Conservation (phyloP, 1,140 invertebrate genomes). For the Cyclina sinensis region DNA sequence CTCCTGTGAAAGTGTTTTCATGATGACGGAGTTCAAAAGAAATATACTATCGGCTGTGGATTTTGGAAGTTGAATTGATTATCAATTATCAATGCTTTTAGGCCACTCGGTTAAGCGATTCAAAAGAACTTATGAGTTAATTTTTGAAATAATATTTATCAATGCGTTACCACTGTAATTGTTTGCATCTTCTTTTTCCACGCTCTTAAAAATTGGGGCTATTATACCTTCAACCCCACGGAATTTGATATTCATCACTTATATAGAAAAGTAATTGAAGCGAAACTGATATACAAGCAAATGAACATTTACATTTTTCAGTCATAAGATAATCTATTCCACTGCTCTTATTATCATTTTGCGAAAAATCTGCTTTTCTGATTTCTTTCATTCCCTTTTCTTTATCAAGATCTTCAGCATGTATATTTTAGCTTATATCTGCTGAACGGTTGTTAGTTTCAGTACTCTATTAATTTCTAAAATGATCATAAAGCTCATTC, state of each 20-base stretch:
- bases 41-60: constrained; percentile 9
- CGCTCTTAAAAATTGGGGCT: background rate
- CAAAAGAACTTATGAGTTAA: background rate
- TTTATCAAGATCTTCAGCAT: background rate
- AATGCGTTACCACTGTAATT: background rate
- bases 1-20: background rate
- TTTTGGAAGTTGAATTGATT: no score
- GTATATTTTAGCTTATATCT: background rate
- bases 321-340: background rate
- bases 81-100: no score
- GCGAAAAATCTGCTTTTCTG: background rate
- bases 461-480: no score
- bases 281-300: background rate
- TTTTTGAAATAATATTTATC: background rate
- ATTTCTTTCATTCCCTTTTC: background rate
- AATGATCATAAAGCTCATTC: no score
- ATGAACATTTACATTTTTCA: background rate
- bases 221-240: background rate
- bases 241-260: background rate
- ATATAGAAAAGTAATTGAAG: background rate
- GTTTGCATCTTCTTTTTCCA: background rate
- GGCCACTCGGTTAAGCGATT: background rate
- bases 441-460: background rate
- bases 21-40: background rate
- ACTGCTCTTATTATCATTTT: background rate